Conservation (phyloP, 1,140 invertebrate genomes). For the Hestina assimilis region DNA sequence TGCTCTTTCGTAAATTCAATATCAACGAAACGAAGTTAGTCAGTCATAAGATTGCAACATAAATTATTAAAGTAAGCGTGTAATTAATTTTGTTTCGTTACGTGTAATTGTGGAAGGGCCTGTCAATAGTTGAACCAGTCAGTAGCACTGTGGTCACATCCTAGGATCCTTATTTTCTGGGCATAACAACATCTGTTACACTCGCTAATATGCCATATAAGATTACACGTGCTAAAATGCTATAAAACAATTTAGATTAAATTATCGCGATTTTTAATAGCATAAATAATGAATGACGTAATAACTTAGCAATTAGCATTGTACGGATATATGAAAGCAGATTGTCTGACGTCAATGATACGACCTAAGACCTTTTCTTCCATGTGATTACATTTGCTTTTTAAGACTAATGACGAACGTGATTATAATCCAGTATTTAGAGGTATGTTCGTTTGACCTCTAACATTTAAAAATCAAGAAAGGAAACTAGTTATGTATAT, state of each 20-base stretch:
- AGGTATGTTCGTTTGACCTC: background rate
- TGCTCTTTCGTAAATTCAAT: no score
- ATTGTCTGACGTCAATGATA: constrained; percentile 23
- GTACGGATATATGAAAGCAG: constrained; percentile 9
- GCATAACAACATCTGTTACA: no score
- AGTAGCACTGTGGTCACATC: no score
- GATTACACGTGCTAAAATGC: constrained; percentile 16
- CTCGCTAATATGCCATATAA: background rate
- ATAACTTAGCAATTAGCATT: background rate
- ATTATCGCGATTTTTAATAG: constrained; percentile 12
- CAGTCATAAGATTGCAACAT: no score
- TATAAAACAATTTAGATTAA: constrained; percentile 18
- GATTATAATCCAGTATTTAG: background rate
- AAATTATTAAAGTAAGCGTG: no score
- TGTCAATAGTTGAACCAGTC: no score
- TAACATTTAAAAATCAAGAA: no score
- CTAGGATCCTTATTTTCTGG: no score
- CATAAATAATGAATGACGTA: constrained; percentile 8
- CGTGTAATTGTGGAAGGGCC: no score
- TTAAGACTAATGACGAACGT: background rate
- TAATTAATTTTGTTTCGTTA: no score
- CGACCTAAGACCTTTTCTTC: constrained; percentile 20
- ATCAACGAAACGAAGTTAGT: no score
- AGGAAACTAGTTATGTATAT: no score
- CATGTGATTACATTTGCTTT: background rate